A percentile compares a stretch with the other conserved stretches of the same genome.
Conservation (phyloP, 2,888 invertebrate genomes). For the Tipula unca region DNA sequence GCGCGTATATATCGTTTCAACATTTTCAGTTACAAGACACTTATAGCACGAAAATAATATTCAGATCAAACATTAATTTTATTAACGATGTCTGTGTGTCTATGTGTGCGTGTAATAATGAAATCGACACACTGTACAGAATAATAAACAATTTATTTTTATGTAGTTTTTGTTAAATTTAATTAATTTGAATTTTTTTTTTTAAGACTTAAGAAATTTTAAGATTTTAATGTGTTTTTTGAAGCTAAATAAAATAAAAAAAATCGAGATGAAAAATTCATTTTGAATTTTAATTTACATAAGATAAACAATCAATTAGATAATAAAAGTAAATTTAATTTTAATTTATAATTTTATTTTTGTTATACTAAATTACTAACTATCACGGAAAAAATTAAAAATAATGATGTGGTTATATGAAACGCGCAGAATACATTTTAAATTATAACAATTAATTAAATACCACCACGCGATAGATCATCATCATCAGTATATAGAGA, state of each 20-base stretch:
- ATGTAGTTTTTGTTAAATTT: not conserved
- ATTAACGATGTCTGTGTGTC: not conserved
- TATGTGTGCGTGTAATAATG: not conserved
- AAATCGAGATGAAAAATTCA: not conserved
- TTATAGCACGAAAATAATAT: not conserved
- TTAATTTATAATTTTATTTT: not conserved
- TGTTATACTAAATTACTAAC: not conserved
- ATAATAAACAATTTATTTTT: not conserved
- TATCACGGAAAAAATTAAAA: not conserved
- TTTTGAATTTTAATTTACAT: not conserved
- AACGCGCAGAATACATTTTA: not conserved
- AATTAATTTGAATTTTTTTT: not conserved
- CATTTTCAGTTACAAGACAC: not conserved
- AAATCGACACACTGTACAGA: not conserved
- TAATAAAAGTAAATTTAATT: conserved; percentile 8
- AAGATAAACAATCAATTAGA: conserved; percentile 14
- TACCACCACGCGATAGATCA: not conserved
- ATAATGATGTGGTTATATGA: not conserved
- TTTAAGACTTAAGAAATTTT: not conserved
- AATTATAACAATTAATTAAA: conserved; percentile 8
- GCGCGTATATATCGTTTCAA: not conserved
- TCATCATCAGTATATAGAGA: not conserved
- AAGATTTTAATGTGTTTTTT: not conserved
- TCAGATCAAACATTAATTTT: conserved; percentile 1
- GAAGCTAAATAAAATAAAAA: not conserved